Percentiles rank a stretch among this genome's conserved stretches.
These are phyloP conservation scores for Muschampia staudingeri DNA, from an alignment of 2,888 invertebrate genomes.

Conservation along the genomic window DNA sequence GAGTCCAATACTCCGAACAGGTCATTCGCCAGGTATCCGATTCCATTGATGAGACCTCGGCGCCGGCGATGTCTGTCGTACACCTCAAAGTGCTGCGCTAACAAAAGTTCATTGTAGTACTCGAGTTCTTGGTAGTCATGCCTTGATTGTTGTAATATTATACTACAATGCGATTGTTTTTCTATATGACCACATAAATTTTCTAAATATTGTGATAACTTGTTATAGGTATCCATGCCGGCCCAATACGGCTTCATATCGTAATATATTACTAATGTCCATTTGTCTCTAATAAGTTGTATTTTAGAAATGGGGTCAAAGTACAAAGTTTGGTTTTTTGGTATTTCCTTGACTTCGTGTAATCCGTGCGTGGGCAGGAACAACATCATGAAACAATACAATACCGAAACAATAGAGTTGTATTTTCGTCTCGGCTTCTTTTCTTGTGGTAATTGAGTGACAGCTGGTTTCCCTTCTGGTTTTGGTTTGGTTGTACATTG, in stretches of 20 bases:
- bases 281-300: slow-evolving; percentile 30
- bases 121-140: slow-evolving; percentile 33
- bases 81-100: slow-evolving; percentile 31
- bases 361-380: slow-evolving; percentile 7
- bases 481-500: not conserved
- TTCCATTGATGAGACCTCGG: slow-evolving; percentile 53
- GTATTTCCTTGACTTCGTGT: slow-evolving; percentile 6
- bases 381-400: slow-evolving; percentile 15
- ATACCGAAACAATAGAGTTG: not conserved
- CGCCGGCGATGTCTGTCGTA: slow-evolving; percentile 32
- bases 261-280: slow-evolving; percentile 37
- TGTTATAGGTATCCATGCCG: slow-evolving; percentile 5
- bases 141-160: slow-evolving; percentile 40
- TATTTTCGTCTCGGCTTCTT: slow-evolving; percentile 18
- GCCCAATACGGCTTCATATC: slow-evolving; percentile 39
- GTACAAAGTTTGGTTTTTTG: slow-evolving; percentile 36
- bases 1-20: slow-evolving; percentile 42
- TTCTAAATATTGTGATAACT: slow-evolving; percentile 16
- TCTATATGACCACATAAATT: slow-evolving; percentile 26
- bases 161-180: slow-evolving; percentile 30
- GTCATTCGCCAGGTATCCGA: slow-evolving; percentile 40
- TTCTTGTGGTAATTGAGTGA: slow-evolving; percentile 31
- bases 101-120: slow-evolving; percentile 49
- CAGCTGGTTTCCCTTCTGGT: not conserved
- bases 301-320: slow-evolving; percentile 36